Conservation (phyloP, 2,888 invertebrate species). For the Rambutsinella grinnellia region DNA sequence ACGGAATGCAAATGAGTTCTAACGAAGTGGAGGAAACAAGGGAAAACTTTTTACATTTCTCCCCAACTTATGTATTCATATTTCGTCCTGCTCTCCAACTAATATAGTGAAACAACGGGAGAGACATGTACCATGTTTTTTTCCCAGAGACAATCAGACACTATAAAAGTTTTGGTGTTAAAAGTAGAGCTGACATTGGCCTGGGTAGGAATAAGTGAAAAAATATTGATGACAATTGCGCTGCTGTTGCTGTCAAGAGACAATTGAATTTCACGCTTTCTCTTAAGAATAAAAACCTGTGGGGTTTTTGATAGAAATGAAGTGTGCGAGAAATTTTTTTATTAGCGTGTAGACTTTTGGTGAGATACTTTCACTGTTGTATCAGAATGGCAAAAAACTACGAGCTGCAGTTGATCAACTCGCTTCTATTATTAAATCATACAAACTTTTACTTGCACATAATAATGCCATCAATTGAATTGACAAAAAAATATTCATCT, state of each 20-base stretch:
- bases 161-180: background rate
- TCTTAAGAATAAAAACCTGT: background rate
- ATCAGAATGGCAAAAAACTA: background rate
- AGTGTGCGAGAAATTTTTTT: too few relatives aligned
- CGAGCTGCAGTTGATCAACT: too few relatives aligned
- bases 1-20: constrained; percentile 51
- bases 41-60: constrained; percentile 25
- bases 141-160: background rate
- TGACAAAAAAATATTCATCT: constrained; percentile 41
- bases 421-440: background rate
- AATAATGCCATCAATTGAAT: constrained; percentile 40
- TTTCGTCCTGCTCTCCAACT: background rate
- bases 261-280: constrained; percentile 62
- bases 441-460: background rate
- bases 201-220: background rate
- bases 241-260: constrained; percentile 42
- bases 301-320: background rate
- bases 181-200: background rate
- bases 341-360: too few relatives aligned
- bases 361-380: too few relatives aligned
- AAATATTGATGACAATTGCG: constrained; percentile 4
- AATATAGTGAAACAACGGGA: constrained; percentile 32
- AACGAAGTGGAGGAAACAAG: constrained; percentile 49
- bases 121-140: constrained; percentile 9
- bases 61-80: background rate